A percentile compares a stretch with the other conserved stretches of the same genome.
phyloP scores from a whole-genome alignment of 1,140 invertebrate genomes.

The Mactra quadrangularis region DNA sequence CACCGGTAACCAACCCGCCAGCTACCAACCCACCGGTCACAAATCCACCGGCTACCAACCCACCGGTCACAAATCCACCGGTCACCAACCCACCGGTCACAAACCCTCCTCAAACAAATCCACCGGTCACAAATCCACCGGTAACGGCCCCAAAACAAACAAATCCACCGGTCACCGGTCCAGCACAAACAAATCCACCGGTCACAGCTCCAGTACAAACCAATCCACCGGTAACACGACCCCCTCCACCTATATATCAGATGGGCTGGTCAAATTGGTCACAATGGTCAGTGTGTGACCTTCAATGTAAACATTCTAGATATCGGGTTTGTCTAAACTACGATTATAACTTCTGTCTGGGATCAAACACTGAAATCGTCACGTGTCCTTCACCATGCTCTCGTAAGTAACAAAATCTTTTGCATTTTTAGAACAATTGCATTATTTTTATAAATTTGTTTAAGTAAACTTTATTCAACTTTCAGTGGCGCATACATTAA shows the following conservation, averaged over 20 bases:
- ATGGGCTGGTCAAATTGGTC: conserved; percentile 68
- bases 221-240: not conserved
- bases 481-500: too few relatives aligned
- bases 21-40: not conserved
- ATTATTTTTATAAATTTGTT: too few relatives aligned
- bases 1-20: too few relatives aligned
- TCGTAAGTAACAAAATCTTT: conserved; percentile 57
- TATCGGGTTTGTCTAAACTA: conserved; percentile 66
- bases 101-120: conserved; percentile 10
- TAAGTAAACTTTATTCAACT: too few relatives aligned
- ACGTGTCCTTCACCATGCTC: conserved; percentile 57
- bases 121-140: not conserved
- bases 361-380: conserved; percentile 28
- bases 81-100: conserved; percentile 29
- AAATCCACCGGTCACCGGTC: not conserved
- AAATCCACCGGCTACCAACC: not conserved
- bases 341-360: conserved; percentile 59
- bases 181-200: not conserved
- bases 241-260: conserved; percentile 4
- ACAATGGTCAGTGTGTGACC: conserved; percentile 65
- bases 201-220: not conserved
- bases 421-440: too few relatives aligned
- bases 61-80: conserved; percentile 1
- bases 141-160: not conserved
- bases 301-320: conserved; percentile 62